Evolutionary conservation across 2,888 invertebrate species (phyloP), one percentile per base, ranked within the genome.

Genomic region (Parnassius glacialis): DNA sequence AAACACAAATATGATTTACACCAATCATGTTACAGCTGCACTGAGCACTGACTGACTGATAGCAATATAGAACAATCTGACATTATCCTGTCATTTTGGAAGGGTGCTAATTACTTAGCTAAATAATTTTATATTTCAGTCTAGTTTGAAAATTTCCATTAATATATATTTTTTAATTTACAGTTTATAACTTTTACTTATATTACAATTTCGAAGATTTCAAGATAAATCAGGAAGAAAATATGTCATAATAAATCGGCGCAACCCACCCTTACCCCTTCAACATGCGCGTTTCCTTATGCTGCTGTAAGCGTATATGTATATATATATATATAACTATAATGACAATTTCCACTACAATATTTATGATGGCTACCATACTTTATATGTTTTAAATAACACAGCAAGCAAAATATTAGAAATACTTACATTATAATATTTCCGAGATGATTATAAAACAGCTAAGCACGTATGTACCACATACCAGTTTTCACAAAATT

Each of bases 211-310:
- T 41, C 34, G 20, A 25, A 7, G 12, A 20, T 5, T 42, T 2
- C 10, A 20, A 3, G 13, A 34, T n/a, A 51, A 56, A 51, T 43
- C 12, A 44, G 10, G 3, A 9, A 11, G 20, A 56, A 51, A 44
- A 48, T 13, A 48, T 50, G 41, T 16, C 56, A 57, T 44, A 56
- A 57, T 52, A 54, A 51, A 56, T 52, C 52, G 44, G 57, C 59
- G 59, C 59, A 53, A 42, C 52, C 51, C 64, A 52, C 64, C 65
- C 56, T 63, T 64, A 65, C 65, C 64, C 62, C 67, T 65, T 65
- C 69, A 72, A 66, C 75, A 75, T 76, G 76, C 75, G 76, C 75
- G 71, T 70, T 71, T 70, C 62, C 66, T 72, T 68, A 68, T 67
- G 20, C 69, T 66, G 70, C 68, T 7, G 34, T 34, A 34, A 34